Evolutionary conservation across 2,113 vertebrate species (phyloP).

Genomic region (Daphoenositta chrysoptera): DNA sequence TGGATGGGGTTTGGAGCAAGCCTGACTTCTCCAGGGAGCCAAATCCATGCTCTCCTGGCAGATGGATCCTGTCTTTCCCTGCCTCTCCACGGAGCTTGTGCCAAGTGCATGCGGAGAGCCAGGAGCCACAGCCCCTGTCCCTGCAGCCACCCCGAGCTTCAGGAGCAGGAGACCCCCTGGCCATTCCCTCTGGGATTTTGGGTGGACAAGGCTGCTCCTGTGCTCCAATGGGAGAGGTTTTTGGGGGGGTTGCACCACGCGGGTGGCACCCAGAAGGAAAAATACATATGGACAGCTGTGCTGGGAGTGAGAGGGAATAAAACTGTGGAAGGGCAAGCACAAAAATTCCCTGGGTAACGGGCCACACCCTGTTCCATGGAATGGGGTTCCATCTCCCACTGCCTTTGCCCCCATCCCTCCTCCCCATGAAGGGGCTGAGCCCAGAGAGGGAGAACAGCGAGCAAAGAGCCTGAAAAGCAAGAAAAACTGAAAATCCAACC

Average conservation of each 20-base stretch:
- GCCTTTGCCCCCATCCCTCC: neutral
- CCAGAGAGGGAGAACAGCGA: neutral
- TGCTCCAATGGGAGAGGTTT: neutral
- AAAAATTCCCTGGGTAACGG: neutral
- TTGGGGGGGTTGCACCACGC: accelerated
- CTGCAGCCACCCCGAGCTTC: neutral
- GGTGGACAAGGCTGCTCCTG: neutral
- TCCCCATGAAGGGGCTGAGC: neutral
- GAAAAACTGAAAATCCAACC: neutral
- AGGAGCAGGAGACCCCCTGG: neutral
- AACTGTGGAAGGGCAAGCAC: accelerated
- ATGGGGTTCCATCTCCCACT: neutral
- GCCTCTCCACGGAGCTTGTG: neutral
- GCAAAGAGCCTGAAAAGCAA: neutral
- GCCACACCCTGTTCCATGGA: neutral
- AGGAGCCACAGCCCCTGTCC: neutral
- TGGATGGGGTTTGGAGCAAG: neutral
- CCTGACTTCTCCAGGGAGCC: accelerated
- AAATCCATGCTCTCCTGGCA: neutral
- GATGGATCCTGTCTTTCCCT: neutral
- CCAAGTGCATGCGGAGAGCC: neutral
- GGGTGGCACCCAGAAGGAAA: neutral
- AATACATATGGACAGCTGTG: accelerated
- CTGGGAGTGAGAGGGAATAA: neutral
- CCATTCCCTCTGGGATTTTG: neutral